Conservation (phyloP, 1,140 invertebrate species). For the Gryllus bimaculatus region DNA sequence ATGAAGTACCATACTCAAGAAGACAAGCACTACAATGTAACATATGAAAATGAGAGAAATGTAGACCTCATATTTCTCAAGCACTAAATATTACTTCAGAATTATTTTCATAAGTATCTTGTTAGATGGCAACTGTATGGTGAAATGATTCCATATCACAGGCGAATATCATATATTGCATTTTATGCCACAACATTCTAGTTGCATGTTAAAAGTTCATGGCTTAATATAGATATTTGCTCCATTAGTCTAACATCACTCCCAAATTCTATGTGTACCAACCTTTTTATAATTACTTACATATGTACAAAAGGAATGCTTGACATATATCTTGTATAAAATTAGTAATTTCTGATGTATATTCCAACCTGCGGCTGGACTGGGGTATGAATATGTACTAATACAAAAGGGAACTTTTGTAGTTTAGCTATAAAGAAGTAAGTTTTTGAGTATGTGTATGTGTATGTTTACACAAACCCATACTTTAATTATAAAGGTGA, state of each 20-base stretch:
- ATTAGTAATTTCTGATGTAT: background rate
- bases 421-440: background rate
- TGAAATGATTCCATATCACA: background rate
- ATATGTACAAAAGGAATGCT: background rate
- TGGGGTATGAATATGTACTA: background rate
- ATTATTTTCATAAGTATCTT: background rate
- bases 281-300: background rate
- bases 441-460: background rate
- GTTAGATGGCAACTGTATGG: background rate
- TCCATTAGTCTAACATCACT: background rate
- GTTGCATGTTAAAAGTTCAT: too few species aligned
- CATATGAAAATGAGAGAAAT: background rate
- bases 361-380: background rate
- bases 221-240: background rate
- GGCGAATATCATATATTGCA: background rate
- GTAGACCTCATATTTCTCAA: background rate
- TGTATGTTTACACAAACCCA: background rate
- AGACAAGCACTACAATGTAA: background rate
- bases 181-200: too few species aligned
- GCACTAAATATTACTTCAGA: background rate
- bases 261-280: background rate
- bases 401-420: constrained; percentile 1
- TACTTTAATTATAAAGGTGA: background rate
- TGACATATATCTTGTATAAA: background rate
- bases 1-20: background rate